Base-by-base conservation (phyloP, 2,888 invertebrate species). In the Drosophila formosana region DNA sequence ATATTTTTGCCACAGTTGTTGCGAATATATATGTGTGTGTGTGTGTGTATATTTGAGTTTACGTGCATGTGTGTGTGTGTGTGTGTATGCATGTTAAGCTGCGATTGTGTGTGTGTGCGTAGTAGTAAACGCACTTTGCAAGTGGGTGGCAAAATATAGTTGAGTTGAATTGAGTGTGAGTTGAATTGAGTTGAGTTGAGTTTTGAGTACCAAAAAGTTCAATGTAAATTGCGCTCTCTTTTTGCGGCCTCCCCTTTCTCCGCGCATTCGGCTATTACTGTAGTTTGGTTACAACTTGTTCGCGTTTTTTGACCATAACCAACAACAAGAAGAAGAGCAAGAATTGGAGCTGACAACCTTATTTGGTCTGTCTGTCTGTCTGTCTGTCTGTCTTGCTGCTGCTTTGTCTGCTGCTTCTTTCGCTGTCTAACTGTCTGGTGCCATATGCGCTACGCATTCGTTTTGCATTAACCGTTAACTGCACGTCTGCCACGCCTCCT, bases 401-500 rank as follows among this genome's bases (percentile, higher is more conserved):
- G 8, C 32, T 32, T 8, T 5, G 11, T 72, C 58, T 62, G 52
- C 51, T 65, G 30, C 65, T 66, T 66, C 45, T 53, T 51, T 64
- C 66, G 28, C 53, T 53, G 67, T 69, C 61, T 58, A 46, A 46
- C 46, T 46, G 57, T 66, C 72, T 68, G 74, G 86, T 88, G 70
- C 86, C 84, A 84, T 85, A 85, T 87, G 88, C 74, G 88, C 73
- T 72, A 78, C 73, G 82, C 80, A 76, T 84, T 67, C 71, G 69
- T 61, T 77, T 88, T 86, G 88, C 89, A 86, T 86, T 89, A 85
- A 85, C 85, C 89, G 85, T 85, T 85, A 85, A 88, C 88, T 88
- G 89, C 89, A 89, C 82, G 74, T 81, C 66, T 82, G 55, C 45
- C 18, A 58, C 34, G 18, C 37, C 37, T 3, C 32, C 46, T 47